Evolutionary conservation across 2,888 invertebrate species (phyloP).

Genomic region (Pachliopta kotzebuea): DNA sequence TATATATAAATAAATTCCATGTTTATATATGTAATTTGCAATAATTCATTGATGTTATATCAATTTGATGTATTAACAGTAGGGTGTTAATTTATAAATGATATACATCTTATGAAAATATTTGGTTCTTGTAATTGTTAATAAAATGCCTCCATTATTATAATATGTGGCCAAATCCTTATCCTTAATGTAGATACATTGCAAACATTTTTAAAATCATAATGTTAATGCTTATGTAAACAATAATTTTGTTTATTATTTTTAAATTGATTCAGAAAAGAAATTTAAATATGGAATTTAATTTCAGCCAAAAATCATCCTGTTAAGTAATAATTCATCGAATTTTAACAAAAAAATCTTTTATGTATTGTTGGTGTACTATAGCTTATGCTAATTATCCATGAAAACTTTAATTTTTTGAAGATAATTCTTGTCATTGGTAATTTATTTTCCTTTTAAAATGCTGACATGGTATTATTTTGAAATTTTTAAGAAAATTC

Average conservation of each 20-base stretch:
- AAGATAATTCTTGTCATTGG: background rate
- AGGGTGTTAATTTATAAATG: background rate
- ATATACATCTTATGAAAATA: conserved; percentile 39
- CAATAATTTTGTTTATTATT: background rate
- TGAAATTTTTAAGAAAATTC: background rate
- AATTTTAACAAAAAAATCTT: background rate
- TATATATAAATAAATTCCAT: background rate
- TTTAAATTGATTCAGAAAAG: background rate
- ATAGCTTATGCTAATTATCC: background rate
- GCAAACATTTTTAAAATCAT: background rate
- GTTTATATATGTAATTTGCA: conserved; percentile 20
- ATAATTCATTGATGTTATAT: conserved; percentile 12
- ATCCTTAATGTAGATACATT: background rate
- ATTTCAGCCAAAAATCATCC: too few species aligned
- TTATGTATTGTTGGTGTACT: background rate
- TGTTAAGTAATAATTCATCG: background rate
- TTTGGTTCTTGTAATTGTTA: conserved; percentile 13
- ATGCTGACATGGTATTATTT: too few species aligned
- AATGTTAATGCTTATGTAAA: background rate
- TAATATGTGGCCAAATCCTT: conserved; percentile 6
- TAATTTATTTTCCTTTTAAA: background rate
- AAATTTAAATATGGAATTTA: too few species aligned
- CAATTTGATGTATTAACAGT: background rate
- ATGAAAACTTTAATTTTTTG: background rate
- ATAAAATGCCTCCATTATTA: background rate